Base-by-base conservation (phyloP, 2,797 vertebrate species). In the Dryobates pubescens region DNA sequence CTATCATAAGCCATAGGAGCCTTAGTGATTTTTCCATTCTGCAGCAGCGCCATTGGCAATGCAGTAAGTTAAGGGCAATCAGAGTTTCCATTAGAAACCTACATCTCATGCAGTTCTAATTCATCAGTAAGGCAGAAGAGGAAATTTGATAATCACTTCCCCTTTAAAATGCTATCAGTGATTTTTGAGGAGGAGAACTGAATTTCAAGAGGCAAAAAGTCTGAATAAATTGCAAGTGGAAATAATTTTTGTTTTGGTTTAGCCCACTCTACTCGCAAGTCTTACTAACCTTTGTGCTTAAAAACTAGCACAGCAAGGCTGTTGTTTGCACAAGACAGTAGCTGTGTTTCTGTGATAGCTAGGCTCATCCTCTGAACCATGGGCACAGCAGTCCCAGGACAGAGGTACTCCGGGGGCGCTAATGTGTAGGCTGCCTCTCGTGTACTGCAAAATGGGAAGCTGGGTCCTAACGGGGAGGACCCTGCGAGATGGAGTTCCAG, bases 1-100 rank as follows among this genome's bases (percentile, higher is more conserved):
- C 77, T 79, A 79, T 30, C 62, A 62, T 47, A 88, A 93, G 69
- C 87, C 3, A 0, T 58, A 82, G 85, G 71, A 95, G 56, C 69
- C 80, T 45, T 91, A 95, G 89, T 93, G 95, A 95, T 96, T 96
- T 96, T 96, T 96, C 94, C 95, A 75, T 94, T 94, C 89, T 80
- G 51, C 17, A 4, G 69, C 61, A 75, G 59, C 69, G 95, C 92
- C 86, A 88, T 76, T 90, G 94, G 95, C 93, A 77, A 84, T 86
- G 47, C 51, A 86, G 64, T 86, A 84, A 71, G 92, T 89, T 94
- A 86, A 92, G 74, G 77, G 71, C 80, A 82, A 93, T 93, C 88
- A 93, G 91, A 95, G 75, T 96, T 96, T 96, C 94, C 94, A 89
- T 91, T 95, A 89, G 87, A 88, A 92, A 27, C 51, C 47, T 77